Evolutionary conservation across 2,797 vertebrate species (phyloP).

Genomic region (Chiroxiphia lanceolata): DNA sequence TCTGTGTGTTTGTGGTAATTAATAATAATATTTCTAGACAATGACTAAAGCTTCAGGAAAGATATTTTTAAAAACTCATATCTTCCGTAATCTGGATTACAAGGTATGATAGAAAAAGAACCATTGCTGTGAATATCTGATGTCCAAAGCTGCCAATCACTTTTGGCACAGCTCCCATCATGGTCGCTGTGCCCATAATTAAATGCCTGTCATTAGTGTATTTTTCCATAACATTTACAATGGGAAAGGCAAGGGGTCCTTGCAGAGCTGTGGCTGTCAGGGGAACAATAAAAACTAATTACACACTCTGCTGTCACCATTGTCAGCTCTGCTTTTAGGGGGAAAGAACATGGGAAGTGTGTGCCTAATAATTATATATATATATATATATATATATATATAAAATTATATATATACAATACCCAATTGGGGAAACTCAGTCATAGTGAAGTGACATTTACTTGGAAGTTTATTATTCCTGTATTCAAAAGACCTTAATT

Average conservation of each 20-base stretch:
- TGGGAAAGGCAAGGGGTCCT: conserved; percentile 73
- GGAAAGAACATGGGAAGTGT: conserved; percentile 41
- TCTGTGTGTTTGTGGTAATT: not conserved
- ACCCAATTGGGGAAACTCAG: not conserved
- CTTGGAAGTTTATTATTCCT: conserved; percentile 13
- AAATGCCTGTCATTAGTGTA: conserved; percentile 75
- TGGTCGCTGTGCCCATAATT: conserved; percentile 71
- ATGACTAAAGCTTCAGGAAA: not conserved
- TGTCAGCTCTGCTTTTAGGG: conserved; percentile 68
- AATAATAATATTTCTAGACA: not conserved
- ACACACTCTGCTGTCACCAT: conserved; percentile 69
- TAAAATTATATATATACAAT: not conserved
- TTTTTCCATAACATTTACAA: conserved; percentile 75
- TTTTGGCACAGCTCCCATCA: conserved; percentile 62
- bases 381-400: not conserved
- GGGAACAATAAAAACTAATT: conserved; percentile 80
- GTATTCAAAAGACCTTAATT: conserved; percentile 3
- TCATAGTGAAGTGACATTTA: conserved; percentile 1
- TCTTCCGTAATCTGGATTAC: conserved; percentile 44
- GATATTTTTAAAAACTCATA: not conserved
- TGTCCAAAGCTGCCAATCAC: conserved; percentile 57
- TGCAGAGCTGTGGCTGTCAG: conserved; percentile 70
- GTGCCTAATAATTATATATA: not conserved
- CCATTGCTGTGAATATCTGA: not conserved
- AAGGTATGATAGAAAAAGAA: conserved; percentile 25